phyloP scores from a whole-genome alignment of 2,797 vertebrate species.

The Hyperoplus immaculatus region DNA sequence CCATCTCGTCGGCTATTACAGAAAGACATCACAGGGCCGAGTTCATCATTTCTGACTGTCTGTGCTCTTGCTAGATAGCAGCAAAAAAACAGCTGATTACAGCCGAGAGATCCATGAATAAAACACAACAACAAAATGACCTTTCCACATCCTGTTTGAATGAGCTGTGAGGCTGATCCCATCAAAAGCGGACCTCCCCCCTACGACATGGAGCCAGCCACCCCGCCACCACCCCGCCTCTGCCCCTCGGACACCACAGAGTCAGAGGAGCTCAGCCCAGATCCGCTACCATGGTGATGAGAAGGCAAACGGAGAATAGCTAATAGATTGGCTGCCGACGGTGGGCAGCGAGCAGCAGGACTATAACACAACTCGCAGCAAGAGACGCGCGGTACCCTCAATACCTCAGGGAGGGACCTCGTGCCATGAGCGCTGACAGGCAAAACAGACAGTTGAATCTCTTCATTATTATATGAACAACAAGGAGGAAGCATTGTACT shows the following conservation, averaged over 20 bases:
- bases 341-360: conserved; percentile 26
- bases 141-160: conserved; percentile 75
- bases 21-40: neutral
- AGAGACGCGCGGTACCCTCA: conserved; percentile 22
- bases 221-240: conserved; percentile 60
- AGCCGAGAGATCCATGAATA: conserved; percentile 47
- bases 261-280: conserved; percentile 44
- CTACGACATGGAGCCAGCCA: conserved; percentile 51
- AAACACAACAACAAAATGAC: conserved; percentile 67
- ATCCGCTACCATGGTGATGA: conserved; percentile 78
- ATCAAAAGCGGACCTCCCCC: conserved; percentile 69
- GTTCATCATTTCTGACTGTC: conserved; percentile 14
- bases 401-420: conserved; percentile 39
- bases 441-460: conserved; percentile 25
- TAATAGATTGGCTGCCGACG: conserved; percentile 41
- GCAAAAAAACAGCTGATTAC: conserved; percentile 40
- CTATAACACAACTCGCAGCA: conserved; percentile 52
- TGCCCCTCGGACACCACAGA: conserved; percentile 50
- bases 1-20: conserved; percentile 14
- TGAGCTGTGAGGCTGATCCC: conserved; percentile 62
- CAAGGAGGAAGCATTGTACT: neutral
- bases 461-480: neutral
- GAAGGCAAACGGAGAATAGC: conserved; percentile 38
- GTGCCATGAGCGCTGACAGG: conserved; percentile 41
- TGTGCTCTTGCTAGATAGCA: conserved; percentile 6